Percentiles rank a stretch among this genome's conserved stretches.
Evolutionary conservation across 2,888 invertebrate species (phyloP).

Genomic region (Orthosia gracilis): DNA sequence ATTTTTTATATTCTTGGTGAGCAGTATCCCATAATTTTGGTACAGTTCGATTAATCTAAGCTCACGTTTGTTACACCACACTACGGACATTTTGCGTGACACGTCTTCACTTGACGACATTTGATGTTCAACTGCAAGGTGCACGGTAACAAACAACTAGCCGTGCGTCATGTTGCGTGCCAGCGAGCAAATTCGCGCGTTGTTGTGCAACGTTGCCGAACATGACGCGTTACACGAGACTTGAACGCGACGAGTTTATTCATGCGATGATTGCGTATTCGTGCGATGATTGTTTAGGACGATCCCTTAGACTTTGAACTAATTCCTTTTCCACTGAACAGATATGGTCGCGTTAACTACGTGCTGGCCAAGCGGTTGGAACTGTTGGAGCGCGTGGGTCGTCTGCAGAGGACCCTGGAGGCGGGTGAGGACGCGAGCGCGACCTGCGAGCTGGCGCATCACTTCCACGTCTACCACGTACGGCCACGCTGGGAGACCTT

Average conservation of each 20-base stretch:
- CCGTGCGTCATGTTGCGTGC: too few relatives aligned
- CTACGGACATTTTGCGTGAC: background rate
- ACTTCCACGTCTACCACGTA: constrained; percentile 99
- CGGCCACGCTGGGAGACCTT: constrained; percentile 98
- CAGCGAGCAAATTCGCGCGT: too few relatives aligned
- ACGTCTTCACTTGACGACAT: constrained; percentile 9
- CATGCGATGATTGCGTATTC: too few relatives aligned
- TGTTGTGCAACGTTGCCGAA: too few relatives aligned
- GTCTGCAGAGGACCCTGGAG: constrained; percentile 96
- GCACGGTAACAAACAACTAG: too few relatives aligned
- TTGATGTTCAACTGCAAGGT: background rate
- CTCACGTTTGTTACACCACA: constrained; percentile 11
- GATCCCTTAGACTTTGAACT: background rate
- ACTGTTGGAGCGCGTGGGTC: constrained; percentile 96
- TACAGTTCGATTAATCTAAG: constrained; percentile 11
- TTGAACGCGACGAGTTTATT: too few relatives aligned
- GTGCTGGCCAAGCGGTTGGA: constrained; percentile 98
- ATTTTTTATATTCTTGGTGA: constrained; percentile 9
- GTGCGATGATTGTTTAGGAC: too few relatives aligned
- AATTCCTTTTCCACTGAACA: constrained; percentile 66
- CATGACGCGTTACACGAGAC: too few relatives aligned
- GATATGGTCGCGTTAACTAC: constrained; percentile 99
- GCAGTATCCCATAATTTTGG: constrained; percentile 10
- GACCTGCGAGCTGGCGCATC: constrained; percentile 99
- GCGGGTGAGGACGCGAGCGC: constrained; percentile 97